Conservation (phyloP, 2,888 invertebrate species). For the Nymphalis c-album region DNA sequence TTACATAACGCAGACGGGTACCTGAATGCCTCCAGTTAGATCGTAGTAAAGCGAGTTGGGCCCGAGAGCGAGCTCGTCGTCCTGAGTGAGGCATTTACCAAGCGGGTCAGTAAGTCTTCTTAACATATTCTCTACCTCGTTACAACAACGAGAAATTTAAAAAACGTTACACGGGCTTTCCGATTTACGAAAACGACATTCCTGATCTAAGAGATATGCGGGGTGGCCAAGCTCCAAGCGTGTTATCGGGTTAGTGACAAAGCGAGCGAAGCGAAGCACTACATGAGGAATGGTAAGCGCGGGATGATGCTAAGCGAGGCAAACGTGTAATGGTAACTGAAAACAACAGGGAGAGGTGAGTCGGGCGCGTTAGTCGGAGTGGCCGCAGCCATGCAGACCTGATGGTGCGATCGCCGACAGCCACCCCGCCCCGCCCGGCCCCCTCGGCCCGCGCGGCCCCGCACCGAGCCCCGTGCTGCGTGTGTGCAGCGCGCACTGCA, state of each 20-base stretch:
- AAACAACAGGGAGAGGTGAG: slow-evolving; percentile 57
- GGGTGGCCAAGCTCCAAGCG: slow-evolving; percentile 59
- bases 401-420: slow-evolving; percentile 65
- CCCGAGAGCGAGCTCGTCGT: slow-evolving; percentile 79
- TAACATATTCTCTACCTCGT: slow-evolving; percentile 72
- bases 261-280: slow-evolving; percentile 56
- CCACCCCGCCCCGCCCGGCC: slow-evolving; percentile 42
- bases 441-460: slow-evolving; percentile 28
- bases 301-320: slow-evolving; percentile 66
- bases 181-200: slow-evolving; percentile 45
- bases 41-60: slow-evolving; percentile 81
- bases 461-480: neutral
- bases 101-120: slow-evolving; percentile 78
- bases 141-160: slow-evolving; percentile 68
- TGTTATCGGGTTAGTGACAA: slow-evolving; percentile 63
- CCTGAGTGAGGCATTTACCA: slow-evolving; percentile 79
- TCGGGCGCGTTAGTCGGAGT: slow-evolving; percentile 68
- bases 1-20: slow-evolving; percentile 55
- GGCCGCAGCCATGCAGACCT: slow-evolving; percentile 72
- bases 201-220: slow-evolving; percentile 44
- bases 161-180: slow-evolving; percentile 65
- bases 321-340: slow-evolving; percentile 61
- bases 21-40: slow-evolving; percentile 81
- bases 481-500: neutral
- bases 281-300: slow-evolving; percentile 59